These are phyloP conservation scores for Leptinotarsa lineolata DNA, from an alignment of 1,140 invertebrate genomes.

Conservation along the genomic window DNA sequence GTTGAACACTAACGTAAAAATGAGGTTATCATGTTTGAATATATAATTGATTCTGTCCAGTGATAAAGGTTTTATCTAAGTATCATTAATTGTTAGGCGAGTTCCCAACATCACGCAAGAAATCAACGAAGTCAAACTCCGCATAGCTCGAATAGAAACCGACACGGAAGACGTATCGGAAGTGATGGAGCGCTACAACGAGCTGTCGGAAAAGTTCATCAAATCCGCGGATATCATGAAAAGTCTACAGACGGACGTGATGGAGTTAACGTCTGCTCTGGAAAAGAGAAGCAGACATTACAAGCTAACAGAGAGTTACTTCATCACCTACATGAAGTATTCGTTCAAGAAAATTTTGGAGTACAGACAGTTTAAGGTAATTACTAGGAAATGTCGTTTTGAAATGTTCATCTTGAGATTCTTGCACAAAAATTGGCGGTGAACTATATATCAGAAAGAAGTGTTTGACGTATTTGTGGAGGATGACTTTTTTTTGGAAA, in stretches of 20 bases:
- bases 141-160: conserved; percentile 40
- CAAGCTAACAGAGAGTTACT: conserved; percentile 48
- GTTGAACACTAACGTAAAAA: no score
- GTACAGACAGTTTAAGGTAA: conserved; percentile 47
- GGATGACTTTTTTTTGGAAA: no score
- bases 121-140: conserved; percentile 37
- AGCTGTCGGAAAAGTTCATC: conserved; percentile 35
- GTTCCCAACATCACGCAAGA: conserved; percentile 37
- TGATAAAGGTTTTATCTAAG: no score
- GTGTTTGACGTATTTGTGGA: no score
- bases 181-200: conserved; percentile 36
- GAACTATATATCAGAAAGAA: no score
- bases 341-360: conserved; percentile 48
- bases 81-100: conserved; percentile 25
- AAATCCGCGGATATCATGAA: conserved; percentile 34
- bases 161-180: conserved; percentile 36
- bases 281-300: conserved; percentile 40
- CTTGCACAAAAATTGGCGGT: not conserved
- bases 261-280: conserved; percentile 36
- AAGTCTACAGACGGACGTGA: conserved; percentile 33
- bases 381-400: no score
- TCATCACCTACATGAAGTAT: conserved; percentile 45
- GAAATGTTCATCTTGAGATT: not conserved
- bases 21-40: no score
- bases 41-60: no score